Evolutionary conservation across 2,888 invertebrate species (phyloP), one percentile per base, ranked within the genome.

Genomic region (Lissocephala sabroskyi): DNA sequence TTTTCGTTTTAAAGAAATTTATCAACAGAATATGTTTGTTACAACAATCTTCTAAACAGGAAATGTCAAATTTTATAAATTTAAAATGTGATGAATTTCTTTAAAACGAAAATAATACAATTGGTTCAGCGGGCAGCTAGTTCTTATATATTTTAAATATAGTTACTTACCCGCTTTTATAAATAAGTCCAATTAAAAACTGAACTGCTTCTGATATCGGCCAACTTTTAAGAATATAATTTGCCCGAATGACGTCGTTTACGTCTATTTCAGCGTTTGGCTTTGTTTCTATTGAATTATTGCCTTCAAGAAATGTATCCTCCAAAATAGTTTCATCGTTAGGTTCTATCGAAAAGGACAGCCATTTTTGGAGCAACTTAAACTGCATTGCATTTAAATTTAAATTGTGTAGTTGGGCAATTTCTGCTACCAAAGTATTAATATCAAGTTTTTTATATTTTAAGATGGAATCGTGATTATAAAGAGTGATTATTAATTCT

Each of bases 181-280:
- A 82, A 41, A 84, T 83, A 18, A 80, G 62, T 1, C 77, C 79
- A 2, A 84, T 76, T 2, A 85, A 56, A 45, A 82, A 84, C 41
- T 80, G 74, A 9, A 80, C 73, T 0, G 85, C 82, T 29, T 79
- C 65, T 3, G 79, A 58, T 17, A 79, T 70, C 4, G 81, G 79
- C 85, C 85, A 85, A 51, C 82, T 83, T 42, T 68, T 79, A 1
- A 85, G 64, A 42, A 85, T 80, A 48, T 84, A 85, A 59, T 83
- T 80, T 0, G 85, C 83, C 41, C 85, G 81, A 10, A 78, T 63
- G 1, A 83, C 81, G 65, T 80, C 82, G 54, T 84, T 82, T 4
- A 75, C 52, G 19, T 55, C 60, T 7, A 60, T 68, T 1, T 13
- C 11, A 4, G 45, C 43, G n/a, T 60, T 58, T 0, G 64, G 35